A percentile compares a stretch with the other conserved stretches of the same genome.
These are phyloP conservation scores for Dioctria linearis DNA, from an alignment of 2,888 invertebrate species.

Conservation along the genomic window DNA sequence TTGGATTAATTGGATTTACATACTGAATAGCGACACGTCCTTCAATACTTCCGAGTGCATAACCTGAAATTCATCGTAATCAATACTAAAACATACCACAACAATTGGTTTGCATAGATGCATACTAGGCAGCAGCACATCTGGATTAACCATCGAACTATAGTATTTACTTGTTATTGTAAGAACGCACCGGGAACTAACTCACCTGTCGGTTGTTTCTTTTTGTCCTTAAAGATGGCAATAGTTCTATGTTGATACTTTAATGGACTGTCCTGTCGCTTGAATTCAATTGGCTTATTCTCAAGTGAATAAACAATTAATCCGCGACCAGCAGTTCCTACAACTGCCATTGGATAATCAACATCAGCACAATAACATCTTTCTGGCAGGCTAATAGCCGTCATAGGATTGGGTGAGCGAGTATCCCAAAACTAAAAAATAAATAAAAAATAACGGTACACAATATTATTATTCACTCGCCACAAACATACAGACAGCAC, in stretches of 20 bases:
- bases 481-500: too few relatives aligned
- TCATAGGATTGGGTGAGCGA: constrained; percentile 89
- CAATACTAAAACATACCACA: too few relatives aligned
- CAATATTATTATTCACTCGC: background rate
- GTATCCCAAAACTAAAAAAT: constrained; percentile 97
- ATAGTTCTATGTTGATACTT: constrained; percentile 97
- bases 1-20: constrained; percentile 93
- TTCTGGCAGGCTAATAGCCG: constrained; percentile 92
- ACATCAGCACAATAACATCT: constrained; percentile 98
- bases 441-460: background rate
- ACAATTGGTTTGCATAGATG: too few relatives aligned
- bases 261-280: constrained; percentile 91
- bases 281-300: constrained; percentile 93
- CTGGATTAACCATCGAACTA: too few relatives aligned
- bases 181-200: constrained; percentile 19
- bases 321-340: constrained; percentile 93
- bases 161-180: background rate
- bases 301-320: constrained; percentile 96
- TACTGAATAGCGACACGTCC: constrained; percentile 99
- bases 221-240: constrained; percentile 96
- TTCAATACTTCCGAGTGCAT: constrained; percentile 96
- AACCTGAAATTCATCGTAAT: constrained; percentile 73
- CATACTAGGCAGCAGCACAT: too few relatives aligned
- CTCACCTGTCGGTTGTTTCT: constrained; percentile 82
- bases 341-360: constrained; percentile 98